Percentiles rank a stretch among this genome's conserved stretches.
These are phyloP conservation scores for Halcyon leucocephala DNA, from an alignment of 2,797 vertebrate genomes.

Conservation along the genomic window DNA sequence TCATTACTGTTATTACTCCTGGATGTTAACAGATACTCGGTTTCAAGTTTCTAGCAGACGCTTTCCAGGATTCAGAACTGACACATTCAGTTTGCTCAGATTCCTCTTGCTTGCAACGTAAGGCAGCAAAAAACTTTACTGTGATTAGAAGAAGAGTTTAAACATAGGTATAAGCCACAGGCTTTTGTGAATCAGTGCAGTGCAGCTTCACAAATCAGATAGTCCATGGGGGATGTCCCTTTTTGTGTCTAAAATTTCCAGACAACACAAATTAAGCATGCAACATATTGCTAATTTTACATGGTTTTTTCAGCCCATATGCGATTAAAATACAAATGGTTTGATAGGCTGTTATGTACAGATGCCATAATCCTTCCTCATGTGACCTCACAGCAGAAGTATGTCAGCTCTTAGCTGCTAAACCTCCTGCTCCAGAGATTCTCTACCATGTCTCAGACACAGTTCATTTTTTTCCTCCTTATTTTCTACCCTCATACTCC, in stretches of 20 bases:
- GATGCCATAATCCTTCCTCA: background rate
- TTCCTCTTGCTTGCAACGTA: background rate
- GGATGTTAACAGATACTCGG: background rate
- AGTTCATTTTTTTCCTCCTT: background rate
- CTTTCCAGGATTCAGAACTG: background rate
- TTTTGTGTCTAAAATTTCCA: background rate
- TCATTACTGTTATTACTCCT: background rate
- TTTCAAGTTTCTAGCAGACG: background rate
- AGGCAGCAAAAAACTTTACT: background rate
- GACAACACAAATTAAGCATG: background rate
- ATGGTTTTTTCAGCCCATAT: background rate
- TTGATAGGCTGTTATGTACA: background rate
- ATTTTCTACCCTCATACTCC: background rate
- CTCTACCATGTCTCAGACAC: background rate
- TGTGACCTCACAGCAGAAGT: background rate
- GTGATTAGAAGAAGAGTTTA: background rate
- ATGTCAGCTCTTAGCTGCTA: background rate
- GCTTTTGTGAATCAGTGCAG: background rate
- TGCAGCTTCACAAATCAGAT: background rate
- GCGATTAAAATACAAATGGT: background rate
- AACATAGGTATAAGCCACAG: background rate
- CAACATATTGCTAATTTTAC: background rate
- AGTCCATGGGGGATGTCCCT: accelerated
- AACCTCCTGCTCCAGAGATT: background rate
- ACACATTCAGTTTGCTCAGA: background rate